A percentile compares a stretch with the other conserved stretches of the same genome.
phyloP scores from a whole-genome alignment of 2,113 vertebrate genomes.

The Pluvianellus socialis region DNA sequence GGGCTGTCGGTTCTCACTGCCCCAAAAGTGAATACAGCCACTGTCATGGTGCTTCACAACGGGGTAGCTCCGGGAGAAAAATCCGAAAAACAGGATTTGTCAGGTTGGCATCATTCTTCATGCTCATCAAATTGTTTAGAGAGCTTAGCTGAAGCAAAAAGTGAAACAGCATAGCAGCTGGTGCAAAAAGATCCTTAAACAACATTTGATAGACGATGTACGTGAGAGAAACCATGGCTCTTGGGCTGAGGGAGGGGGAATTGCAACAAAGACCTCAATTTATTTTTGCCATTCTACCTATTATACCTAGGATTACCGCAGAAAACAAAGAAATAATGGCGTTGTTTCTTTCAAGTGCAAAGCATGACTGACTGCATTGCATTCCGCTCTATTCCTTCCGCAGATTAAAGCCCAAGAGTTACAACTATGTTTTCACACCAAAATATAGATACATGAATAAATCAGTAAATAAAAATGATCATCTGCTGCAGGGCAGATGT shows the following conservation, averaged over 20 bases:
- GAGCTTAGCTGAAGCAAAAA: slow-evolving; percentile 27
- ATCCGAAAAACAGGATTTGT: slow-evolving; percentile 5
- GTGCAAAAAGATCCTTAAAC: slow-evolving; percentile 27
- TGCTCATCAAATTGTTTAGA: slow-evolving; percentile 30
- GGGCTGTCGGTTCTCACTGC: neutral
- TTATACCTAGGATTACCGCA: slow-evolving; percentile 20
- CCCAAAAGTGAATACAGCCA: neutral
- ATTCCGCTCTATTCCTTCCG: slow-evolving; percentile 26
- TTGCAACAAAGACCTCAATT: slow-evolving; percentile 17
- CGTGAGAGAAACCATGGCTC: slow-evolving; percentile 19
- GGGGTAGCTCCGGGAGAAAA: accelerated
- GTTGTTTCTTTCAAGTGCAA: slow-evolving; percentile 49
- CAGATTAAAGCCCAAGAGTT: slow-evolving; percentile 47
- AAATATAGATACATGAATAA: slow-evolving; percentile 12
- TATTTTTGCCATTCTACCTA: slow-evolving; percentile 46
- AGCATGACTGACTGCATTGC: slow-evolving; percentile 59
- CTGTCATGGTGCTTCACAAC: accelerated
- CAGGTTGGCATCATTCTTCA: neutral
- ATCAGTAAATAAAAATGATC: neutral
- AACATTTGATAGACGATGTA: neutral
- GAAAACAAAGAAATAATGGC: slow-evolving; percentile 54
- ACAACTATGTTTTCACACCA: slow-evolving; percentile 9
- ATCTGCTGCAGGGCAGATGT: slow-evolving; percentile 44
- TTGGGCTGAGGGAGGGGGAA: neutral
- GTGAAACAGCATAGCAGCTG: slow-evolving; percentile 32